Conservation (phyloP, 2,797 vertebrate genomes). For the Clamator glandarius region DNA sequence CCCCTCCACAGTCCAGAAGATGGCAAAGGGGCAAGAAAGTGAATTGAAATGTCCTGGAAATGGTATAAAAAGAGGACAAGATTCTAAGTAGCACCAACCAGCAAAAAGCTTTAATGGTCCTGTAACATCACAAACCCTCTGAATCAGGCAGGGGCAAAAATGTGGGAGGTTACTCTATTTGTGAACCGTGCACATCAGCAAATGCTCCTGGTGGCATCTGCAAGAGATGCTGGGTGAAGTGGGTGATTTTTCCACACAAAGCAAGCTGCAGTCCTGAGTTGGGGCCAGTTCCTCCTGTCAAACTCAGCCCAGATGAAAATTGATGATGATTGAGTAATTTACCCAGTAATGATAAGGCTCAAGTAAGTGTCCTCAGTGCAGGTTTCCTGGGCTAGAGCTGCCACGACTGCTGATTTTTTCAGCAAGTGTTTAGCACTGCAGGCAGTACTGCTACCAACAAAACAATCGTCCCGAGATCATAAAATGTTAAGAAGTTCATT, state of each 20-base stretch:
- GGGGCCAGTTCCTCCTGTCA: not conserved
- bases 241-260: not conserved
- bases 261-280: not conserved
- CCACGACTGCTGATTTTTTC: not conserved
- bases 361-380: not conserved
- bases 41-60: slow-evolving; percentile 44
- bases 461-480: slow-evolving; percentile 60
- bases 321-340: slow-evolving; percentile 15
- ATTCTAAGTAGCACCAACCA: slow-evolving; percentile 36
- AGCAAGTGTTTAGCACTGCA: not conserved
- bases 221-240: not conserved
- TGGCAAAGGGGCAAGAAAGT: not conserved
- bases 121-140: not conserved
- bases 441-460: slow-evolving; percentile 47
- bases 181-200: not conserved
- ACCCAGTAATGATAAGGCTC: slow-evolving; percentile 10
- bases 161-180: not conserved
- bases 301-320: slow-evolving; percentile 7
- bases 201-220: not conserved
- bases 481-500: slow-evolving; percentile 75
- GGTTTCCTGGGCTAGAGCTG: not conserved
- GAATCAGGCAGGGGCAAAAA: not conserved
- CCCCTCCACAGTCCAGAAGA: not conserved
- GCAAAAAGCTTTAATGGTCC: slow-evolving; percentile 48
- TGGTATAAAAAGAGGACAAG: not conserved